A percentile compares a stretch with the other conserved stretches of the same genome.
These are phyloP conservation scores for Scrobipalpa atriplicella DNA, from an alignment of 2,888 invertebrate genomes.

Conservation along the genomic window DNA sequence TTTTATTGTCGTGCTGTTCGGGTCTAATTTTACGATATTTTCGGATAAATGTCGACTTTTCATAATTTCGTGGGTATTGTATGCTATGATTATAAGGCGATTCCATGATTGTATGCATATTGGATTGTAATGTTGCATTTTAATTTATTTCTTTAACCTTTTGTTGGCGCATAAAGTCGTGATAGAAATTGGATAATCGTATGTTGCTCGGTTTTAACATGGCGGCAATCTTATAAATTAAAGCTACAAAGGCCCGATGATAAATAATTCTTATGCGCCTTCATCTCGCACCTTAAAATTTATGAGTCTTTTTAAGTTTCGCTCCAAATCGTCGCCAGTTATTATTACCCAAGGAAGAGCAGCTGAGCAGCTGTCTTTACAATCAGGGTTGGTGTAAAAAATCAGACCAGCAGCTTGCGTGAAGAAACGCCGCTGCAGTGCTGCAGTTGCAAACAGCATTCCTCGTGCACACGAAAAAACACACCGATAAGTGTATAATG, in stretches of 20 bases:
- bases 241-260: constrained; percentile 38
- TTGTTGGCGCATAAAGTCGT: neutral
- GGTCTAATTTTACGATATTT: neutral
- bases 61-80: constrained; percentile 10
- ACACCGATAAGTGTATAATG: constrained; percentile 22
- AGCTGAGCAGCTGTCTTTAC: constrained; percentile 57
- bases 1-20: constrained; percentile 2
- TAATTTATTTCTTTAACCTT: neutral
- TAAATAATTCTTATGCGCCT: constrained; percentile 41
- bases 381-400: constrained; percentile 53
- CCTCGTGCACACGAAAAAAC: constrained; percentile 34
- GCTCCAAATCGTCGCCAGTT: constrained; percentile 40
- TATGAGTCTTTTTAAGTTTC: constrained; percentile 51
- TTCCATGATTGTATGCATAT: neutral
- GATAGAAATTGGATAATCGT: constrained; percentile 15
- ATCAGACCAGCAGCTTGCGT: constrained; percentile 53
- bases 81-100: neutral
- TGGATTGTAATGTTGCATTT: neutral
- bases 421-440: constrained; percentile 37
- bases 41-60: neutral
- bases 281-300: constrained; percentile 52
- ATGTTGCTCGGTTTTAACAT: neutral
- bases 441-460: constrained; percentile 36
- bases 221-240: constrained; percentile 12
- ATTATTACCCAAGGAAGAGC: constrained; percentile 52